phyloP scores from a whole-genome alignment of 2,888 invertebrate species.

The Tenthredo distinguenda region DNA sequence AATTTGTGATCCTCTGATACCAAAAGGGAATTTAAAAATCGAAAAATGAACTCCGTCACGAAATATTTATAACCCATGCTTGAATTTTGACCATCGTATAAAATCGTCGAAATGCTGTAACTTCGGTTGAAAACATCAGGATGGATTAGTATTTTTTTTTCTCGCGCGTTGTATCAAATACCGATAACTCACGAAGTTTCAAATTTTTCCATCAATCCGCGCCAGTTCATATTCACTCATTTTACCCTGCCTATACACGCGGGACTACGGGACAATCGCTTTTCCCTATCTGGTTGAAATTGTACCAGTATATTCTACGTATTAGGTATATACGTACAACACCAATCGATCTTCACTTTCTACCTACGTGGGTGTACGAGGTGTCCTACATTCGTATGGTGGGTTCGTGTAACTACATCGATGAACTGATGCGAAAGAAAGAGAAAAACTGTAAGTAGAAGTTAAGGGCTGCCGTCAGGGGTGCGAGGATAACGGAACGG shows the following conservation, averaged over 20 bases:
- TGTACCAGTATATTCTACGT: background rate
- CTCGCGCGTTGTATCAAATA: background rate
- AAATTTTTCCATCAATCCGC: background rate
- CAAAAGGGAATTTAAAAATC: background rate
- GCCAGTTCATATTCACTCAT: background rate
- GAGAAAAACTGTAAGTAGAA: background rate
- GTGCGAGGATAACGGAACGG: background rate
- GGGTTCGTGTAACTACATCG: background rate
- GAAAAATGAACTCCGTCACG: background rate
- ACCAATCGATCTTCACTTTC: slow-evolving; percentile 10
- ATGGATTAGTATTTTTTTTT: background rate
- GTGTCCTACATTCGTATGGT: background rate
- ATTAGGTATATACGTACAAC: background rate
- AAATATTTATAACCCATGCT: background rate
- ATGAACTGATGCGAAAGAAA: slow-evolving; percentile 1
- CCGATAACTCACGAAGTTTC: background rate
- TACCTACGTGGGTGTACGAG: background rate
- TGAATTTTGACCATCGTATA: background rate
- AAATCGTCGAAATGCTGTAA: background rate
- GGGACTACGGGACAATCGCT: background rate
- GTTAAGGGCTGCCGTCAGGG: background rate
- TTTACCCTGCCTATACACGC: background rate
- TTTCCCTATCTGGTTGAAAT: background rate
- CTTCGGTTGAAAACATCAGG: background rate
- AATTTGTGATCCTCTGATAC: background rate